These are phyloP conservation scores for Polyodon spathula DNA, from an alignment of 2,113 vertebrate genomes.

Conservation along the genomic window DNA sequence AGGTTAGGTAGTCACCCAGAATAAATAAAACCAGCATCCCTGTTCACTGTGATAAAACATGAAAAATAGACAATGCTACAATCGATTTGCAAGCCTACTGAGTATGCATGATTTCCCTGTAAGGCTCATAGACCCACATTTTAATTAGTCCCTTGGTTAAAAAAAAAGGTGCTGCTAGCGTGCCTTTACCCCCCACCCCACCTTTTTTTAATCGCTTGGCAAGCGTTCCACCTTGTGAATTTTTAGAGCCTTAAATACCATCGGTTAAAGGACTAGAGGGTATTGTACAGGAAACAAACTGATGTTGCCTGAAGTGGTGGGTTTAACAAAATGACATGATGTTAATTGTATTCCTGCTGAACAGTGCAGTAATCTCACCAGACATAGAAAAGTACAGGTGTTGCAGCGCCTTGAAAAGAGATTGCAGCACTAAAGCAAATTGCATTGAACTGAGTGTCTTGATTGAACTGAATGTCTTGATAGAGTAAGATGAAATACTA, in stretches of 20 bases:
- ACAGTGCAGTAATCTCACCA: no score
- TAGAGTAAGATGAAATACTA: not conserved
- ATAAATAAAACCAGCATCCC: no score
- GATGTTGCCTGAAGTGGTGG: no score
- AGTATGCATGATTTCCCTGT: slow-evolving; percentile 16
- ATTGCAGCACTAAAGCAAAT: not conserved
- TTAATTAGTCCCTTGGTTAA: slow-evolving; percentile 2
- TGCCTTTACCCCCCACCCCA: not conserved
- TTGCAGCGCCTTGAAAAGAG: not conserved
- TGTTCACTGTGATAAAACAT: slow-evolving; percentile 1
- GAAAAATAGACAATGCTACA: slow-evolving; percentile 16
- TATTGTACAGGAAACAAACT: not conserved
- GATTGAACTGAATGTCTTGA: not conserved
- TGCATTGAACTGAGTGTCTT: not conserved
- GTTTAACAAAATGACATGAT: no score
- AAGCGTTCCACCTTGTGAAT: slow-evolving; percentile 10
- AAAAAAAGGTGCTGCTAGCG: no score
- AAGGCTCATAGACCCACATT: slow-evolving; percentile 10
- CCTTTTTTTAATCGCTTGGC: not conserved
- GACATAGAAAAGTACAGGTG: not conserved
- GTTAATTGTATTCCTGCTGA: no score
- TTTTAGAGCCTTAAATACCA: slow-evolving; percentile 6
- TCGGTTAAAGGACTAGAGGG: not conserved
- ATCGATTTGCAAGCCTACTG: slow-evolving; percentile 10
- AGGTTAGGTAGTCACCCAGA: not conserved